A percentile compares a stretch with the other conserved stretches of the same genome.
These are phyloP conservation scores for Hemaris fuciformis DNA, from an alignment of 2,888 invertebrate species.

Conservation along the genomic window DNA sequence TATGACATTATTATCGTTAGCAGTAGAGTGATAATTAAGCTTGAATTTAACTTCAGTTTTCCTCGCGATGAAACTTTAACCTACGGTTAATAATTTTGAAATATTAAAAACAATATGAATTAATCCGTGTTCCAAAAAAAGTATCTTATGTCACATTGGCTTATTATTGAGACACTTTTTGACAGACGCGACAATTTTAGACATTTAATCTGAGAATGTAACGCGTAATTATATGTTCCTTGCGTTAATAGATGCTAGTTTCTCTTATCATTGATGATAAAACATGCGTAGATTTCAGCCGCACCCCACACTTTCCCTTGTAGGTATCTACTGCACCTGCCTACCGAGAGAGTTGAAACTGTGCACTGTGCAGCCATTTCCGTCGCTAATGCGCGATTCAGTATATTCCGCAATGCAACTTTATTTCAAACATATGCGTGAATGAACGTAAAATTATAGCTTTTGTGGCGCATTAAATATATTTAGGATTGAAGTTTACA, in stretches of 20 bases:
- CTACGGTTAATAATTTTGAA: too few species aligned
- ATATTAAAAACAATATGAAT: too few species aligned
- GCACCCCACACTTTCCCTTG: slow-evolving; percentile 76
- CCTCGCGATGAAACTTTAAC: too few species aligned
- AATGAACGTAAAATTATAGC: slow-evolving; percentile 59
- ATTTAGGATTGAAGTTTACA: slow-evolving; percentile 34
- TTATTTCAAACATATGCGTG: slow-evolving; percentile 34
- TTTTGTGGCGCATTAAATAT: slow-evolving; percentile 57
- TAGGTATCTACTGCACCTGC: slow-evolving; percentile 47
- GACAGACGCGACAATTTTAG: neutral
- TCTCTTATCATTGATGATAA: slow-evolving; percentile 78
- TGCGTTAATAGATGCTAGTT: slow-evolving; percentile 54
- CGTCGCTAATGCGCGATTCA: slow-evolving; percentile 55
- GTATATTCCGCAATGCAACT: slow-evolving; percentile 54
- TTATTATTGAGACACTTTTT: neutral
- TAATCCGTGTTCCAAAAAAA: neutral
- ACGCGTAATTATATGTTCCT: slow-evolving; percentile 57
- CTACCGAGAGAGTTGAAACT: slow-evolving; percentile 58
- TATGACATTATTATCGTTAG: neutral
- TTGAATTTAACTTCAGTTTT: too few species aligned
- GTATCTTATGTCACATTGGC: neutral
- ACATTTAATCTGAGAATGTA: neutral
- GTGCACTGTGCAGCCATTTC: slow-evolving; percentile 52
- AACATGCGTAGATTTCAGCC: slow-evolving; percentile 70
- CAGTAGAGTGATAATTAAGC: neutral